Conservation (phyloP, 2,113 vertebrate species). For the Paramormyrops kingsleyae region DNA sequence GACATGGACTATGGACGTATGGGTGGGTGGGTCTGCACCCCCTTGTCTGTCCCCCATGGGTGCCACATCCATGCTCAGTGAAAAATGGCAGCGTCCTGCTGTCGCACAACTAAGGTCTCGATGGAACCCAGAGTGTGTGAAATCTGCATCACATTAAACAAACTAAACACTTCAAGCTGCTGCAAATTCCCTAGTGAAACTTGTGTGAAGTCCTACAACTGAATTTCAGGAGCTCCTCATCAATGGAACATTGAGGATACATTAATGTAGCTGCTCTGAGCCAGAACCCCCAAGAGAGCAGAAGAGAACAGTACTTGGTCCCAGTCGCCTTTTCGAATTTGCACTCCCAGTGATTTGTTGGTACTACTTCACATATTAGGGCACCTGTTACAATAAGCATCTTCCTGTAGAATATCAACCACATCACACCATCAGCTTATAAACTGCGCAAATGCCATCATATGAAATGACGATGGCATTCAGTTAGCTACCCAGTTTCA, state of each 20-base stretch:
- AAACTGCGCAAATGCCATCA: not conserved
- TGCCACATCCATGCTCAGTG: not conserved
- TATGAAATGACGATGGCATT: not conserved
- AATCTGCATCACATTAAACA: conserved; percentile 65
- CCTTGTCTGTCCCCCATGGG: not conserved
- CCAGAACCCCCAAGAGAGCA: conserved; percentile 14
- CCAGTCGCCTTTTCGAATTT: conserved; percentile 19
- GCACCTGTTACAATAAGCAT: not conserved
- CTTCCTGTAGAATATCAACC: not conserved
- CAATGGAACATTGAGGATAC: conserved; percentile 41
- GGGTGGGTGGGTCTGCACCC: not conserved
- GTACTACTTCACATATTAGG: conserved; percentile 18
- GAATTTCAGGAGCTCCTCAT: conserved; percentile 68
- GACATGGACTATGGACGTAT: not conserved
- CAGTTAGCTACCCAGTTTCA: not conserved
- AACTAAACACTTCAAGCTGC: conserved; percentile 70
- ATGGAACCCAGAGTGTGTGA: conserved; percentile 49
- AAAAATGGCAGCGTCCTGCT: conserved; percentile 36
- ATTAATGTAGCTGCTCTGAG: conserved; percentile 37
- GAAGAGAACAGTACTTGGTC: not conserved
- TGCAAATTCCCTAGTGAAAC: conserved; percentile 64
- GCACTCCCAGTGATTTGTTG: conserved; percentile 21
- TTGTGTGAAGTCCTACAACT: conserved; percentile 68
- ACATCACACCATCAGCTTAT: not conserved
- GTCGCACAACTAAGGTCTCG: conserved; percentile 32